Percentiles rank a stretch among this genome's conserved stretches.
Conservation (phyloP, 2,888 invertebrate genomes). For the Congeria kusceri region DNA sequence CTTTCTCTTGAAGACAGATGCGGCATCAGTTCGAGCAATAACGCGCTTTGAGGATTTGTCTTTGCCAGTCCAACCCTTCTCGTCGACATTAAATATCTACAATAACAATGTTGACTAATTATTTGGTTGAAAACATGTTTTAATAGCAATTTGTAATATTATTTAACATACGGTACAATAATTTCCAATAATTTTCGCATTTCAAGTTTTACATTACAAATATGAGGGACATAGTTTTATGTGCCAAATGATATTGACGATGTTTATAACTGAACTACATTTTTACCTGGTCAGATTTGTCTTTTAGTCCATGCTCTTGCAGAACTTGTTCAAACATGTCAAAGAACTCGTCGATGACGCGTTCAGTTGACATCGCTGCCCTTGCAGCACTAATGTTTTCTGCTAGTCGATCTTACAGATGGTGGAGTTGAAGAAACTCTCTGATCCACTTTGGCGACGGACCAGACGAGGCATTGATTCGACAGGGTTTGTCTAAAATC, state of each 20-base stretch:
- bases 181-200: too few relatives aligned
- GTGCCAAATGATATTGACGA: too few relatives aligned
- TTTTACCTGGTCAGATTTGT: conserved; percentile 12
- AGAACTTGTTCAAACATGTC: conserved; percentile 1
- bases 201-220: too few relatives aligned
- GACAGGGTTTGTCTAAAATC: too few relatives aligned
- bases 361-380: conserved; percentile 4
- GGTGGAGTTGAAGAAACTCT: conserved; percentile 3
- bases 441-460: conserved; percentile 17
- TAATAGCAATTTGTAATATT: too few relatives aligned
- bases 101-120: too few relatives aligned
- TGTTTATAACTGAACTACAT: too few relatives aligned
- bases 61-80: conserved; percentile 33
- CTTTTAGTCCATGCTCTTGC: conserved; percentile 5
- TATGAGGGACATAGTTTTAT: too few relatives aligned
- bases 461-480: not conserved
- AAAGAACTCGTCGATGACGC: conserved; percentile 6
- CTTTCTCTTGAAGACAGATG: conserved; percentile 14
- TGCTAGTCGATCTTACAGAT: conserved; percentile 2
- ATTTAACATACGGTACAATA: too few relatives aligned
- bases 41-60: conserved; percentile 18
- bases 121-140: too few relatives aligned
- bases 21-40: conserved; percentile 7
- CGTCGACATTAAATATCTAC: conserved; percentile 28
- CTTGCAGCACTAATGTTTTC: conserved; percentile 18